phyloP scores from a whole-genome alignment of 2,888 invertebrate species.

The Cheilosia grossa region DNA sequence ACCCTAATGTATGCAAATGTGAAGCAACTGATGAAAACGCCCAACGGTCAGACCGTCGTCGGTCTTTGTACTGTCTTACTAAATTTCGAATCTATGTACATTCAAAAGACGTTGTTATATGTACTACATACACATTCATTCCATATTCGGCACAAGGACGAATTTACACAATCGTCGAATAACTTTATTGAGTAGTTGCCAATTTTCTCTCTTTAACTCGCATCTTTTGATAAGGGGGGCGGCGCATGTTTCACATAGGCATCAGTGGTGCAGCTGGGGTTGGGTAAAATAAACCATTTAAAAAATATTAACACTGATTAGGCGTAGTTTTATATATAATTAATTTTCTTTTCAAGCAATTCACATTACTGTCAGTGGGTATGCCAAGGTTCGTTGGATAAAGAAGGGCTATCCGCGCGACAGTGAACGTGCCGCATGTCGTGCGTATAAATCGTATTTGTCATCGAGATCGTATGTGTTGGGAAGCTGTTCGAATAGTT shows the following conservation, averaged over 20 bases:
- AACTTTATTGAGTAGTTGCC: constrained; percentile 42
- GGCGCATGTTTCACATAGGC: background rate
- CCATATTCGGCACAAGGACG: constrained; percentile 42
- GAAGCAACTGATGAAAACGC: background rate
- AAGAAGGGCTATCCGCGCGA: constrained; percentile 83
- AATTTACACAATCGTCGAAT: constrained; percentile 41
- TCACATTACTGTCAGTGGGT: constrained; percentile 82
- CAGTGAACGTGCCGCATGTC: constrained; percentile 82
- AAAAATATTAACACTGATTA: background rate
- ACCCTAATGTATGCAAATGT: background rate
- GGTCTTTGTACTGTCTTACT: background rate
- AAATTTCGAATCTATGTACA: background rate
- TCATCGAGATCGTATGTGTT: constrained; percentile 81
- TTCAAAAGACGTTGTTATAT: background rate
- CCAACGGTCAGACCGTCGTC: background rate
- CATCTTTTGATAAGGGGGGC: background rate
- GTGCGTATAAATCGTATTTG: constrained; percentile 82
- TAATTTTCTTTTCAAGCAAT: constrained; percentile 81
- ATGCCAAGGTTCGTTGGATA: constrained; percentile 83
- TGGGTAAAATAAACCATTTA: background rate
- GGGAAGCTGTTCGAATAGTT: constrained; percentile 84
- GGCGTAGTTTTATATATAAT: background rate
- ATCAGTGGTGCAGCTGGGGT: no score
- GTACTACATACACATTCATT: constrained; percentile 16
- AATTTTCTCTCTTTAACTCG: constrained; percentile 16